These are phyloP conservation scores for zebrafish (Danio rerio) DNA, from an alignment of 2,113 vertebrate genomes.

Conservation along the genomic window DNA sequence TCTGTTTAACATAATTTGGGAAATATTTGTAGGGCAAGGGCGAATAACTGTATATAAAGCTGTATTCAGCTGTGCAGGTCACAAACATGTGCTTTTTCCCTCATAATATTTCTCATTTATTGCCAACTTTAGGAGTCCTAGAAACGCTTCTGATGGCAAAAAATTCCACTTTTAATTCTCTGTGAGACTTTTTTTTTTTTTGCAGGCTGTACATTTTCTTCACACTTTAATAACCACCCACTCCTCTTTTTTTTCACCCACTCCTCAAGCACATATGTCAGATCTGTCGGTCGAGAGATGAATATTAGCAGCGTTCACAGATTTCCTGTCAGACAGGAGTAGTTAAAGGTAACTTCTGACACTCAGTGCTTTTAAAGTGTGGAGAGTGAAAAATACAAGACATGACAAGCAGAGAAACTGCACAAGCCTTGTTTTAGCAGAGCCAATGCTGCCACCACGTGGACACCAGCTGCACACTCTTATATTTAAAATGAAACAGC, in stretches of 20 bases:
- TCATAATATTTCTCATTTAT: not conserved
- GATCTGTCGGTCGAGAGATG: conserved; percentile 15
- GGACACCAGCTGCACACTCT: conserved; percentile 7
- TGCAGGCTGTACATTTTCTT: not conserved
- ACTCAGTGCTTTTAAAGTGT: not conserved
- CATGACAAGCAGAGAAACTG: not conserved
- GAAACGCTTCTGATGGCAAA: not conserved
- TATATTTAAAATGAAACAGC: not conserved
- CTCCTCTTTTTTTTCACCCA: not conserved
- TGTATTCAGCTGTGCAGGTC: not conserved
- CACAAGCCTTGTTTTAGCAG: not conserved
- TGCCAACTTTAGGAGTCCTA: not conserved
- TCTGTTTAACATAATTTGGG: too few species aligned
- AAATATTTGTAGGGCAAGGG: too few species aligned
- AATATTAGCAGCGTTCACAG: not conserved
- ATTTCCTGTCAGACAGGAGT: not conserved
- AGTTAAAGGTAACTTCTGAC: conserved; percentile 1
- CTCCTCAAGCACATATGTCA: not conserved
- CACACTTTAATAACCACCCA: not conserved
- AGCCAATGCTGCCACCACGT: conserved; percentile 68
- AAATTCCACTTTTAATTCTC: not conserved
- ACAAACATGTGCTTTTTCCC: not conserved
- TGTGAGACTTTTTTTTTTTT: not conserved
- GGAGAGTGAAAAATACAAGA: not conserved
- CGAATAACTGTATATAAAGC: too few species aligned